Evolutionary conservation across 2,113 vertebrate genomes (phyloP).

Genomic region (Fukomys damarensis): DNA sequence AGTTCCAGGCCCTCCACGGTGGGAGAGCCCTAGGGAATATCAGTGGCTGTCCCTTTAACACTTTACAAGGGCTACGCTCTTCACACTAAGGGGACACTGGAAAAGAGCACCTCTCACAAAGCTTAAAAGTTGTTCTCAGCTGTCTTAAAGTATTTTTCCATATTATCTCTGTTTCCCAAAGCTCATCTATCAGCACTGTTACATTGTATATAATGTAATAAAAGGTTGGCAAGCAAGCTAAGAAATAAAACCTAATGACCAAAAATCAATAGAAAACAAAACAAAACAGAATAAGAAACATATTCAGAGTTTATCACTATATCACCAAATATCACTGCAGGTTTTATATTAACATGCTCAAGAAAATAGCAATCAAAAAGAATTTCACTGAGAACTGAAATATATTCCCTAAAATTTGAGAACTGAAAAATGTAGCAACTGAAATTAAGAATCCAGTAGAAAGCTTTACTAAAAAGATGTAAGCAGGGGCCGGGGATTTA

Average conservation of each 20-base stretch:
- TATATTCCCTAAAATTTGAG: not conserved
- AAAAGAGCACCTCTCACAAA: too few relatives aligned
- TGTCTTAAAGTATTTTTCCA: too few relatives aligned
- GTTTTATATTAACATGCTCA: not conserved
- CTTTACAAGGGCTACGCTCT: not conserved
- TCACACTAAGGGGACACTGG: not conserved
- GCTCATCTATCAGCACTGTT: too few relatives aligned
- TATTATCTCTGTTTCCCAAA: not conserved
- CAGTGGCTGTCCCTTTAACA: not conserved
- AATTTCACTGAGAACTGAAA: not conserved
- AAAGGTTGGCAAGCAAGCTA: not conserved
- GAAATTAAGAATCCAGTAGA: not conserved
- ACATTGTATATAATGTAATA: not conserved
- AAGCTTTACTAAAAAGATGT: not conserved
- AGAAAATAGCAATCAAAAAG: not conserved
- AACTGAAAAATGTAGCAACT: not conserved
- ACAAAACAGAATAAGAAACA: not conserved
- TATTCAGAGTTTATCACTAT: not conserved
- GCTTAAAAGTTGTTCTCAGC: rapidly evolving
- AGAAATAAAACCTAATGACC: not conserved
- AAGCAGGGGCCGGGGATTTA: too few relatives aligned
- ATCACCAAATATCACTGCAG: not conserved
- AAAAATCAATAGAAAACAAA: not conserved
- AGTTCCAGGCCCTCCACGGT: not conserved
- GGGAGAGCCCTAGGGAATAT: not conserved